Evolutionary conservation across 2,888 invertebrate species (phyloP).

Genomic region (Meiosimyza platycephala): DNA sequence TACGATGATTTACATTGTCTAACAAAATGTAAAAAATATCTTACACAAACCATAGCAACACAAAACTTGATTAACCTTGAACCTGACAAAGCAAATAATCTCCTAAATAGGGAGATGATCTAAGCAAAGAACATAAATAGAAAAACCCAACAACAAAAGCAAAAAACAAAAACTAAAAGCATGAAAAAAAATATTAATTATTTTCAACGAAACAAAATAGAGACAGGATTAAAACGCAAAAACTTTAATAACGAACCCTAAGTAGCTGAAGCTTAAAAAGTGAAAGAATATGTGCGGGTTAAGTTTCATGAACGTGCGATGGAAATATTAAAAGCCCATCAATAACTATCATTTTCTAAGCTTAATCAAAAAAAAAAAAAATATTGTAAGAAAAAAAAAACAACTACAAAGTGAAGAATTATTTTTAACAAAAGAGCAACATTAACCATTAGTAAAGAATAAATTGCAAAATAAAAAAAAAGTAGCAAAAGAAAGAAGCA

Average conservation of each 20-base stretch:
- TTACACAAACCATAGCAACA: no score
- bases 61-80: slow-evolving; percentile 14
- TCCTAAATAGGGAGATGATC: slow-evolving; percentile 14
- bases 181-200: not conserved
- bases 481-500: no score
- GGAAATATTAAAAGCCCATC: slow-evolving; percentile 13
- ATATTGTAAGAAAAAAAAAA: not conserved
- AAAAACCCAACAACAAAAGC: not conserved
- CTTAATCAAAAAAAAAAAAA: not conserved
- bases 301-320: slow-evolving; percentile 5
- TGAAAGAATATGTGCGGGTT: not conserved
- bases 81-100: not conserved
- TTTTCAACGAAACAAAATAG: no score
- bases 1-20: no score
- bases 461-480: no score
- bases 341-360: slow-evolving; percentile 24
- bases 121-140: slow-evolving; percentile 1
- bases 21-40: no score
- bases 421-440: not conserved
- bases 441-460: not conserved
- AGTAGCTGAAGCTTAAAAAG: not conserved
- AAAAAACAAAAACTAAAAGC: slow-evolving; percentile 4
- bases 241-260: not conserved
- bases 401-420: not conserved
- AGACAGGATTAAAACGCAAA: not conserved